Evolutionary conservation across 2,888 invertebrate species (phyloP).

Genomic region (Chloromyia formosa): DNA sequence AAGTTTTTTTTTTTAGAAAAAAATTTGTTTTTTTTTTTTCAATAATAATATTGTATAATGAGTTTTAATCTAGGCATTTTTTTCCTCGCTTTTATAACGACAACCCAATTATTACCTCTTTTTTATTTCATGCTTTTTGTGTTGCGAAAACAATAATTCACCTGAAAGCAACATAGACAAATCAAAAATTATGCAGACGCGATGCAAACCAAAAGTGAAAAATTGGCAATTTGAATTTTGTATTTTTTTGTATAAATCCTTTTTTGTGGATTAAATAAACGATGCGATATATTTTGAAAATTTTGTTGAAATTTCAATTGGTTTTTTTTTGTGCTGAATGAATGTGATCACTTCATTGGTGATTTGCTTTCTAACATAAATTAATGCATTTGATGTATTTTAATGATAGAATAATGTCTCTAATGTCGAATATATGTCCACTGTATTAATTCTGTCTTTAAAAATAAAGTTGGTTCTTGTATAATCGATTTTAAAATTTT

Average conservation of each 20-base stretch:
- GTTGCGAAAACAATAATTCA: neutral
- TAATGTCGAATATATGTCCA: neutral
- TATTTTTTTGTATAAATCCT: slow-evolving; percentile 9
- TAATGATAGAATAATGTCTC: no score
- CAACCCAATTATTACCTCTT: slow-evolving; percentile 8
- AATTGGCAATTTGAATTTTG: slow-evolving; percentile 15
- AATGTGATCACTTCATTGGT: no score
- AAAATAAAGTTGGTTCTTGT: slow-evolving; percentile 18
- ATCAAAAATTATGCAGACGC: neutral
- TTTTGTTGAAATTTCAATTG: neutral
- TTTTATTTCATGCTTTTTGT: slow-evolving; percentile 34
- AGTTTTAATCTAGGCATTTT: no score
- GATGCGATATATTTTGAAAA: slow-evolving; percentile 1
- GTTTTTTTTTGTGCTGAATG: neutral
- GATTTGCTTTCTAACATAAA: slow-evolving; percentile 12
- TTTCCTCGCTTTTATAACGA: slow-evolving; percentile 6
- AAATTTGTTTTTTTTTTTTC: slow-evolving; percentile 10
- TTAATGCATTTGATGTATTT: slow-evolving; percentile 26
- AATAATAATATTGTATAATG: no score
- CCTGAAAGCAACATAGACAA: neutral
- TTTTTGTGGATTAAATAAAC: neutral
- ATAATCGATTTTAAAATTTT: slow-evolving; percentile 13
- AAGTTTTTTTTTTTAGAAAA: slow-evolving; percentile 21
- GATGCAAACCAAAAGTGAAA: neutral
- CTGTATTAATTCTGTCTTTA: neutral